phyloP scores from a whole-genome alignment of 2,888 invertebrate species.

The Erannis defoliaria region DNA sequence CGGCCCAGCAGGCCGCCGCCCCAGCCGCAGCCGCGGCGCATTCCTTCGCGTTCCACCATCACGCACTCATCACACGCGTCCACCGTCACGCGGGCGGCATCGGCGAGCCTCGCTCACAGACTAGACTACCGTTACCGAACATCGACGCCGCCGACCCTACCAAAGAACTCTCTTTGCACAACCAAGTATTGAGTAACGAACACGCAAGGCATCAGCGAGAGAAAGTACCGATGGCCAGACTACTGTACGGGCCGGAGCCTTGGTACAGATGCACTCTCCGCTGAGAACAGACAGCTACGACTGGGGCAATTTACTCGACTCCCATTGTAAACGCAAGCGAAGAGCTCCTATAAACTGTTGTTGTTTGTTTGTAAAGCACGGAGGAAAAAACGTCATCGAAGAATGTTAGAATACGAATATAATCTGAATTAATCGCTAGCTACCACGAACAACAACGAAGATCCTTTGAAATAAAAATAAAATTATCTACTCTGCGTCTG shows the following conservation, averaged over 20 bases:
- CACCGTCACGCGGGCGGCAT: slow-evolving; percentile 60
- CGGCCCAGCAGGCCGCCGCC: slow-evolving; percentile 83
- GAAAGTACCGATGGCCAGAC: slow-evolving; percentile 76
- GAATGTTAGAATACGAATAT: not conserved
- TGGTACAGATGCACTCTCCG: slow-evolving; percentile 62
- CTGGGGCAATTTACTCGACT: slow-evolving; percentile 51
- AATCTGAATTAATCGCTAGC: not conserved
- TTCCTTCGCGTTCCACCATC: slow-evolving; percentile 80
- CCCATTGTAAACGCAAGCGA: slow-evolving; percentile 46
- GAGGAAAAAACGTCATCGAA: not conserved
- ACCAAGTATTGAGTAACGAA: slow-evolving; percentile 73
- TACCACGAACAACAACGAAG: not conserved
- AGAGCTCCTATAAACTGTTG: not conserved
- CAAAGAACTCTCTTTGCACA: slow-evolving; percentile 68
- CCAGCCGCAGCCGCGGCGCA: slow-evolving; percentile 79
- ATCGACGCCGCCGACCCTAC: slow-evolving; percentile 47
- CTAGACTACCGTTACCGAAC: slow-evolving; percentile 69
- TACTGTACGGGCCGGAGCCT: slow-evolving; percentile 61
- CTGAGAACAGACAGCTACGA: slow-evolving; percentile 51
- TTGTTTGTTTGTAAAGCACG: slow-evolving; percentile 1
- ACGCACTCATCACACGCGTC: slow-evolving; percentile 70
- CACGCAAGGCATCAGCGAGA: slow-evolving; percentile 76
- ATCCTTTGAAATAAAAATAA: slow-evolving; percentile 2
- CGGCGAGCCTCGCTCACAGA: slow-evolving; percentile 57
- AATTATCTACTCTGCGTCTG: too few relatives aligned